Evolutionary conservation across 2,888 invertebrate genomes (phyloP).

Genomic region (Allacma fusca): DNA sequence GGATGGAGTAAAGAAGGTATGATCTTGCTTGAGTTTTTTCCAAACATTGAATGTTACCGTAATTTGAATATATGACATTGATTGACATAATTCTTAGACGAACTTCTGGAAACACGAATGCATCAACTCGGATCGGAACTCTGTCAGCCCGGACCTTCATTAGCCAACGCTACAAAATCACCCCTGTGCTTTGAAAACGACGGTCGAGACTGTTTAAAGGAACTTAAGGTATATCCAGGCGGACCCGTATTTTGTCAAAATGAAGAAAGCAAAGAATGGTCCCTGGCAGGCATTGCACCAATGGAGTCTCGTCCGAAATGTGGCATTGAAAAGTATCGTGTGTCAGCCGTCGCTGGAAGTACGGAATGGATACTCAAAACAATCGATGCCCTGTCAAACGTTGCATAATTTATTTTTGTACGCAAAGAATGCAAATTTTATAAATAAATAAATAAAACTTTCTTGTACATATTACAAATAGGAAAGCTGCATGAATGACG

Average conservation of each 20-base stretch:
- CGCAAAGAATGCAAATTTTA: slow-evolving; percentile 33
- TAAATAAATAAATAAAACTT: neutral
- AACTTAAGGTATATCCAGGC: slow-evolving; percentile 76
- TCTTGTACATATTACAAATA: neutral
- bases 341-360: slow-evolving; percentile 74
- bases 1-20: slow-evolving; percentile 84
- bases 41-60: too few relatives aligned
- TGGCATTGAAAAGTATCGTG: slow-evolving; percentile 60
- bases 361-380: slow-evolving; percentile 86
- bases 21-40: too few relatives aligned
- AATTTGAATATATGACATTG: too few relatives aligned
- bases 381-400: slow-evolving; percentile 65
- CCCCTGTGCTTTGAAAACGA: slow-evolving; percentile 59
- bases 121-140: slow-evolving; percentile 55
- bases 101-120: slow-evolving; percentile 60
- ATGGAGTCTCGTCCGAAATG: slow-evolving; percentile 60
- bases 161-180: slow-evolving; percentile 43
- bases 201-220: slow-evolving; percentile 56
- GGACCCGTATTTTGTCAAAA: slow-evolving; percentile 84
- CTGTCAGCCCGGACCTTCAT: slow-evolving; percentile 46
- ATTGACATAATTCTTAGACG: too few relatives aligned
- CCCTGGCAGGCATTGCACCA: slow-evolving; percentile 73
- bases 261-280: slow-evolving; percentile 77
- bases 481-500: too few relatives aligned
- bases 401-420: slow-evolving; percentile 39